Base-by-base conservation (phyloP, 2,888 invertebrate genomes). In the Cerastis leucographa region DNA sequence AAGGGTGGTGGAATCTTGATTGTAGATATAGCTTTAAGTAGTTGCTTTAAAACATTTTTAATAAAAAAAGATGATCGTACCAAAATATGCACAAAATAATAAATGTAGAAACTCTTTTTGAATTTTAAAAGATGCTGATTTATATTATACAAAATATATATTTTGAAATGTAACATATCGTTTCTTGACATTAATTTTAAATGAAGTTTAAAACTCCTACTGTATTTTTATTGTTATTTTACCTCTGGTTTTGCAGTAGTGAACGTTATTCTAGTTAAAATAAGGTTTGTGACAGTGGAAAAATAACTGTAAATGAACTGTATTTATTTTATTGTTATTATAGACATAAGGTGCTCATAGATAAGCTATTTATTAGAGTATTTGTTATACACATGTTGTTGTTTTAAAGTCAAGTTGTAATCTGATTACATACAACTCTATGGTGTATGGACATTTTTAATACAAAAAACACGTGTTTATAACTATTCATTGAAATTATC, bases 301-400 rank as follows among this genome's bases (percentile, higher is more conserved):
- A 64, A 64, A 64, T 44, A n/a, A 0, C n/a, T 42, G 9, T 64
- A 42, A 40, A 40, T 1, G 3, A 22, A 64, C 8, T 64, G 22
- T 74, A 76, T 74, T 76, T 72, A 86, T 84, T 74, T 76, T 72
- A 73, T 67, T 71, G 51, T 75, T 78, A 77, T 40, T 51, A 67
- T 79, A 85, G 74, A 74, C 44, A 46, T 85, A 87, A 84, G 87
- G 81, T 85, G 85, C 81, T 86, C 87, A 74, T 81, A 86, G 84
- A 51, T 81, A 80, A 77, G 67, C 64, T 76, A 74, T 78, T 71
- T 78, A 71, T 51, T 84, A 77, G 74, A 78, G 17, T 56, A 76
- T 84, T 79, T 74, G 44, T 80, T 76, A 74, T 65, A 79, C 29
- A 76, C 62, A 76, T 44, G 54, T 78, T 83, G 76, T 85, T 81